Percentiles rank a stretch among this genome's conserved stretches.
phyloP scores from a whole-genome alignment of 2,888 invertebrate species.

The Elegia similella region DNA sequence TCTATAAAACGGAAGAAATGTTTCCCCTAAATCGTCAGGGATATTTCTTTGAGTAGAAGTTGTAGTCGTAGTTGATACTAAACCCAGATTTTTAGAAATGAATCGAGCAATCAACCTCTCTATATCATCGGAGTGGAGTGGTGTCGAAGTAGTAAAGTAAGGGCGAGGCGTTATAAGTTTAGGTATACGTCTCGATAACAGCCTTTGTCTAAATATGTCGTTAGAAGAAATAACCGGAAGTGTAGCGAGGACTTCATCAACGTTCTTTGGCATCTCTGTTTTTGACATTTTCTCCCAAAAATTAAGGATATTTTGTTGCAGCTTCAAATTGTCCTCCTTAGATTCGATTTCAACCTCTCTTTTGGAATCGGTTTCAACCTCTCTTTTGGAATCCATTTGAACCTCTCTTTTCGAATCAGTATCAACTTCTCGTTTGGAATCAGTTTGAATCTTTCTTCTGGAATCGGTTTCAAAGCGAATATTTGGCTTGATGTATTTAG shows the following conservation, averaged over 20 bases:
- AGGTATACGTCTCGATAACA: not conserved
- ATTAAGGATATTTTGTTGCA: constrained; percentile 38
- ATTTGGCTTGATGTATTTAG: constrained; percentile 17
- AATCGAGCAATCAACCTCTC: constrained; percentile 38
- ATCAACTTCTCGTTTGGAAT: not conserved
- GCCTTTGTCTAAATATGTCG: not conserved
- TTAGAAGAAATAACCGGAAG: not conserved
- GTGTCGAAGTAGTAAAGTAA: not conserved
- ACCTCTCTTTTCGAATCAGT: not conserved
- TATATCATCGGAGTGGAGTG: constrained; percentile 27
- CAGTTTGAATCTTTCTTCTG: constrained; percentile 14
- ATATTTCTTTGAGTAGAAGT: constrained; percentile 5
- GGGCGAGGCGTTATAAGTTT: not conserved
- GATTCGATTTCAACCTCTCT: constrained; percentile 10
- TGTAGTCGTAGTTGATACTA: constrained; percentile 17
- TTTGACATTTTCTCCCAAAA: constrained; percentile 29
- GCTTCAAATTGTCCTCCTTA: constrained; percentile 26
- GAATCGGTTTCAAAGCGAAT: constrained; percentile 15
- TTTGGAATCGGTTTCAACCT: not conserved
- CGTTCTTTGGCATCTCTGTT: not conserved
- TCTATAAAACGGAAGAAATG: not conserved
- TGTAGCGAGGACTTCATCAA: not conserved
- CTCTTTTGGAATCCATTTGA: not conserved
- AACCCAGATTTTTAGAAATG: constrained; percentile 27
- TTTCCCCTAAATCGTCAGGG: not conserved